A percentile compares a stretch with the other conserved stretches of the same genome.
Evolutionary conservation across 2,888 invertebrate species (phyloP).

Genomic region (Dryococelus australis): DNA sequence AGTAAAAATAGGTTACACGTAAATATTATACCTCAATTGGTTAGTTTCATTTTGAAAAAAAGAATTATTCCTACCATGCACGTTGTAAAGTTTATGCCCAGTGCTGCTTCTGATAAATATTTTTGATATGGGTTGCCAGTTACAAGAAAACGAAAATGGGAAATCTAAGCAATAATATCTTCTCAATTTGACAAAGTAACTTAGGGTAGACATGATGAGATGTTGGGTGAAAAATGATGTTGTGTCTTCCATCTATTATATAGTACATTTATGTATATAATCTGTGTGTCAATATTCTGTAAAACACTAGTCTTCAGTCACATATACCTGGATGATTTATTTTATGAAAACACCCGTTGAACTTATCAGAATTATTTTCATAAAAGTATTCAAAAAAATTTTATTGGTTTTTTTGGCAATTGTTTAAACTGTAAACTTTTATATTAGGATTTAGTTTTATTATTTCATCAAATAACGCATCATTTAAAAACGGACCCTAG

Average conservation of each 20-base stretch:
- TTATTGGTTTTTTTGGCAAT: background rate
- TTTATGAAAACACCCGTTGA: background rate
- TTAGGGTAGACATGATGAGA: background rate
- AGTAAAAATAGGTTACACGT: no score
- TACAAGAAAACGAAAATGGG: background rate
- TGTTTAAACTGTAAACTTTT: background rate
- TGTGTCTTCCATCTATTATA: background rate
- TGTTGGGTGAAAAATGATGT: background rate
- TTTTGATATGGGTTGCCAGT: background rate
- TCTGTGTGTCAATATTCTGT: background rate
- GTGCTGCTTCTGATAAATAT: background rate
- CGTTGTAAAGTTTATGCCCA: background rate
- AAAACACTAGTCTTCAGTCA: background rate
- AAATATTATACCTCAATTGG: no score
- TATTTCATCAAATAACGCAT: background rate
- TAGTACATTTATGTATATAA: background rate
- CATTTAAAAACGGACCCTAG: background rate
- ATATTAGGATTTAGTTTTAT: background rate
- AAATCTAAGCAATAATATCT: background rate
- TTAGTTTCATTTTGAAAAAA: no score
- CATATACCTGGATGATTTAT: background rate
- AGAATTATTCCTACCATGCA: no score
- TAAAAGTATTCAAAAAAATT: background rate
- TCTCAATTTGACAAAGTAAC: background rate
- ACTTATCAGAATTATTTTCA: background rate